phyloP scores from a whole-genome alignment of 1,140 invertebrate species.

The Probaryconus sp. region DNA sequence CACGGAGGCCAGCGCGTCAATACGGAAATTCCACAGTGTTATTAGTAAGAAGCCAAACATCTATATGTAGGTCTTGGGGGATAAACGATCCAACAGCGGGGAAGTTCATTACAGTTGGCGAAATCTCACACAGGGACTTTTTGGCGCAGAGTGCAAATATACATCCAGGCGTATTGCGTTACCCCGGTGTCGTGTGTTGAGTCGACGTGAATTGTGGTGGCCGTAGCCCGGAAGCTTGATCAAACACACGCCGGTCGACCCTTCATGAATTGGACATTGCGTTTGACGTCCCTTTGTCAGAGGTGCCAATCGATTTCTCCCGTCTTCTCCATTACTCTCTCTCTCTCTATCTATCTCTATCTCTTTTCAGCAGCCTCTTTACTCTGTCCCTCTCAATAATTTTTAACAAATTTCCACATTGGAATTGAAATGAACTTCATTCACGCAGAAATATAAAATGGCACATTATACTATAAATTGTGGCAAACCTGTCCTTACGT shows the following conservation, averaged over 20 bases:
- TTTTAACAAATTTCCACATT: not conserved
- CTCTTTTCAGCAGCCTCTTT: conserved; percentile 23
- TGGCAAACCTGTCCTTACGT: no score
- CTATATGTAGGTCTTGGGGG: conserved; percentile 36
- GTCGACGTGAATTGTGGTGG: conserved; percentile 56
- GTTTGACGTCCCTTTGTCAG: conserved; percentile 61
- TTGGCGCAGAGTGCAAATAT: conserved; percentile 58
- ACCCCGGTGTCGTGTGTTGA: conserved; percentile 53
- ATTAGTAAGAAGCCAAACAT: conserved; percentile 39
- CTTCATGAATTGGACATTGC: conserved; percentile 62
- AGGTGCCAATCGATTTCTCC: conserved; percentile 62
- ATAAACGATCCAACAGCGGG: conserved; percentile 47
- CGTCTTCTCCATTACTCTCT: conserved; percentile 47
- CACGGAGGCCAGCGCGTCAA: conserved; percentile 7
- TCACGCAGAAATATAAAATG: no score
- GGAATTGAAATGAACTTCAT: not conserved
- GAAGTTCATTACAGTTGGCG: conserved; percentile 59
- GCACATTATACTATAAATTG: no score
- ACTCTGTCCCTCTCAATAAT: conserved; percentile 12
- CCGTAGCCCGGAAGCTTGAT: conserved; percentile 61
- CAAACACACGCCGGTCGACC: conserved; percentile 61
- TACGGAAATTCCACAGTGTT: conserved; percentile 25
- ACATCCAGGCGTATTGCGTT: conserved; percentile 57
- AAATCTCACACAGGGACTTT: conserved; percentile 56
- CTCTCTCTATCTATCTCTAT: conserved; percentile 2